Evolutionary conservation across 2,113 vertebrate genomes (phyloP).

Genomic region (Pelvicachromis taeniatus): DNA sequence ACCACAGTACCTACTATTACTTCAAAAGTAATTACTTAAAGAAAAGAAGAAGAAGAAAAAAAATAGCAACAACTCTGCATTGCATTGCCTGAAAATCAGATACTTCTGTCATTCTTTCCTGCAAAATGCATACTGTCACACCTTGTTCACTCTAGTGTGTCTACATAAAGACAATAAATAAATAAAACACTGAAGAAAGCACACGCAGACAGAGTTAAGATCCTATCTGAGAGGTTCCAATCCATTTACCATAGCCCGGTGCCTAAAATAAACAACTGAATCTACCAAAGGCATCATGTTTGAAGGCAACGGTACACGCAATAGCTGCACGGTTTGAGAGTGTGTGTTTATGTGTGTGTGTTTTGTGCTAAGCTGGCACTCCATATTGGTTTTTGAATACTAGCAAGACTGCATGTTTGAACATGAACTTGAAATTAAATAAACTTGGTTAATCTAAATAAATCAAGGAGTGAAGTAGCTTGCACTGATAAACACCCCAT

Average conservation of each 20-base stretch:
- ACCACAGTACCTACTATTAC: background rate
- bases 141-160: slow-evolving; percentile 1
- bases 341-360: background rate
- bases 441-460: background rate
- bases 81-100: background rate
- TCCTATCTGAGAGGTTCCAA: slow-evolving; percentile 18
- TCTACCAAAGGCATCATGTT: background rate
- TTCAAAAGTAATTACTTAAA: background rate
- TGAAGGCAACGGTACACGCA: background rate
- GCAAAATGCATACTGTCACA: background rate
- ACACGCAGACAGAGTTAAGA: background rate
- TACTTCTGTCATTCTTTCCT: background rate
- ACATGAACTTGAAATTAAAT: background rate
- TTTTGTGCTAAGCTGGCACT: background rate
- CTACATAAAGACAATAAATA: slow-evolving; percentile 48
- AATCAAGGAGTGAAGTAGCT: background rate
- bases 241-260: slow-evolving; percentile 15
- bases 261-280: slow-evolving; percentile 37
- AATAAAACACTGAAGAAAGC: slow-evolving; percentile 30
- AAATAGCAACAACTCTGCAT: background rate
- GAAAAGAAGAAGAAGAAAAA: background rate
- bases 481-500: background rate
- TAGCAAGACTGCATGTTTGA: background rate
- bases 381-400: background rate
- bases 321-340: background rate